A percentile compares a stretch with the other conserved stretches of the same genome.
Evolutionary conservation across 2,797 vertebrate species (phyloP).

Genomic region (Typhlichthys subterraneus): DNA sequence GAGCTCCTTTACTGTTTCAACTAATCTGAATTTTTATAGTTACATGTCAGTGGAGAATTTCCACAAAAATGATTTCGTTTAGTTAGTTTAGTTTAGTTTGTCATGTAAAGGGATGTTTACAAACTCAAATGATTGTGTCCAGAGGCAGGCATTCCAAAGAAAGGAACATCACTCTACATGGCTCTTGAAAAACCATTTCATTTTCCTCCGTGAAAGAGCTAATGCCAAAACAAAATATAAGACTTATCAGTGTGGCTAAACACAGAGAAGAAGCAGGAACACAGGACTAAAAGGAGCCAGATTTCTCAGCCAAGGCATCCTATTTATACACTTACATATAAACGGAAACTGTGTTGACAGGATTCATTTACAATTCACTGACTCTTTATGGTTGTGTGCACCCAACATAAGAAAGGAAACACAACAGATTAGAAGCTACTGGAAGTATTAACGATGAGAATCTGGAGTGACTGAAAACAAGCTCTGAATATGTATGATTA

Average conservation of each 20-base stretch:
- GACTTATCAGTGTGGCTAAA: too few species aligned
- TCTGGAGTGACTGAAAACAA: background rate
- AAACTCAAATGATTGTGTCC: conserved; percentile 14
- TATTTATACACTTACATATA: too few species aligned
- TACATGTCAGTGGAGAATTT: conserved; percentile 14
- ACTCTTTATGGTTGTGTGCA: too few species aligned
- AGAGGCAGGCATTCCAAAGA: background rate
- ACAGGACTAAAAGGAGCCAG: too few species aligned
- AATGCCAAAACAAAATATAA: conserved; percentile 25
- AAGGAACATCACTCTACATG: conserved; percentile 2
- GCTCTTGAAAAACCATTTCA: background rate
- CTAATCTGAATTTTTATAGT: conserved; percentile 53
- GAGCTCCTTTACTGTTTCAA: conserved; percentile 36
- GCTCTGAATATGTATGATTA: background rate
- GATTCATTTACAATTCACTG: too few species aligned
- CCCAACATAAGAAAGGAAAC: too few species aligned
- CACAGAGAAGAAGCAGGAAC: too few species aligned
- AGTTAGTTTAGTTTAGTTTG: conserved; percentile 12
- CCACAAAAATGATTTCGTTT: conserved; percentile 49
- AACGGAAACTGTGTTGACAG: too few species aligned
- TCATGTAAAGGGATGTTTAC: conserved; percentile 23
- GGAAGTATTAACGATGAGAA: background rate
- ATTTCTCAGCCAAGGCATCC: too few species aligned
- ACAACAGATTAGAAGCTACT: too few species aligned
- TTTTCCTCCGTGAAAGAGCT: conserved; percentile 22